Conservation (phyloP, 2,797 vertebrate genomes). For the Rhincodon typus region DNA sequence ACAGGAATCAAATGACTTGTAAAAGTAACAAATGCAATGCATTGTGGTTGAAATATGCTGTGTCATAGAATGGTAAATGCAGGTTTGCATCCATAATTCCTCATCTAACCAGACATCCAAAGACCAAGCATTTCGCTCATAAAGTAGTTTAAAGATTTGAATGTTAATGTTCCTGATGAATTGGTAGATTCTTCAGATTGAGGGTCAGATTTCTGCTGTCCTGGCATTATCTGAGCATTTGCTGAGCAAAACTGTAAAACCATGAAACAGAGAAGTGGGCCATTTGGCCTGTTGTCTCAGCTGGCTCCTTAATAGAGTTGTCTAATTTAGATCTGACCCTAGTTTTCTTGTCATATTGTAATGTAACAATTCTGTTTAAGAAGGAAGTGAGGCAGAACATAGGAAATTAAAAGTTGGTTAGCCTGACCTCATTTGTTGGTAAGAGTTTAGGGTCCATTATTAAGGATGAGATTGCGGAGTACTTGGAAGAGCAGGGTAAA, state of each 20-base stretch:
- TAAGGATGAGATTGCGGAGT: too few relatives aligned
- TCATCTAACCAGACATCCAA: too few relatives aligned
- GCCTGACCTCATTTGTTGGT: too few relatives aligned
- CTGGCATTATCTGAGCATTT: neutral
- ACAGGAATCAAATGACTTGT: neutral
- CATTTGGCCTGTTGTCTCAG: neutral
- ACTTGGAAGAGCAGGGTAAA: too few relatives aligned
- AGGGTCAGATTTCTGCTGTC: neutral
- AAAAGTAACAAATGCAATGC: neutral
- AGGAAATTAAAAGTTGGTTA: too few relatives aligned
- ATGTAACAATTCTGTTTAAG: too few relatives aligned
- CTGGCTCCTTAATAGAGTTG: neutral
- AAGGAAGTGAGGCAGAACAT: too few relatives aligned
- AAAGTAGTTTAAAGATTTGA: neutral
- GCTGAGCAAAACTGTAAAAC: neutral
- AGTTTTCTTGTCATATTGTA: neutral
- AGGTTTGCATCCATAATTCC: neutral
- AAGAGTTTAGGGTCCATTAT: too few relatives aligned
- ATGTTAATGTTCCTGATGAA: neutral
- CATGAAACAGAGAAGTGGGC: neutral
- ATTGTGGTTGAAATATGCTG: neutral
- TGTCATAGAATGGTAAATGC: neutral
- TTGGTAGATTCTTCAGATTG: neutral
- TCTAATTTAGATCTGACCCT: neutral
- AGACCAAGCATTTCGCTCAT: neutral